Base-by-base conservation (phyloP, 2,888 invertebrate species). In the Mythimna albipuncta region DNA sequence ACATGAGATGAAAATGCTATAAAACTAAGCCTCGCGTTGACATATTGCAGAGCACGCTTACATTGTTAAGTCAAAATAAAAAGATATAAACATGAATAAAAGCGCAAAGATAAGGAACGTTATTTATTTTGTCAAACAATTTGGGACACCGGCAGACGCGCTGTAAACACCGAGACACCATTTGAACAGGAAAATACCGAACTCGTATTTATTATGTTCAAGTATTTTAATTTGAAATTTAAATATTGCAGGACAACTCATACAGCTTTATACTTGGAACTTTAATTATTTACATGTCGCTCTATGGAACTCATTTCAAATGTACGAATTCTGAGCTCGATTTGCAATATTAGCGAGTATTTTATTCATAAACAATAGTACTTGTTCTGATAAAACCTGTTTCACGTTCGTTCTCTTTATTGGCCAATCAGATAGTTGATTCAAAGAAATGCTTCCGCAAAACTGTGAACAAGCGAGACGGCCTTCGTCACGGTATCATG, bases 51-150 rank as follows among this genome's bases (percentile, higher is more conserved):
- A 83, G 77, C 82, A 77, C 85, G 83, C 83, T 86, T 84, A 87
- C 88, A 85, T 83, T 85, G 85, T 86, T 84, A 88, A 85, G 85
- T 88, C 86, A 86, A 88, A 91, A 88, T 87, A 89, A 89, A 88
- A 91, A 87, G 84, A 86, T 81, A 88, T 81, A 81, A 88, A 83
- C 83, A 82, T 77, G 85, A 85, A 89, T 87, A 87, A 87, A 87
- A 87, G 83, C 81, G 80, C 77, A 83, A 85, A 88, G 89, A 89
- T 90, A 89, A 88, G 85, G 80, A 82, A 86, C 84, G 84, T 87
- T 90, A 90, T 90, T 91, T 89, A 90, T 89, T 90, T 86, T 86
- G 77, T 64, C 86, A 89, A 89, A 89, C 89, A 90, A 90, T 91
- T 90, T 89, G 76, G 84, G 79, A 75, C 75, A 74, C 72, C 65